Conservation (phyloP, 2,797 vertebrate genomes). For the Siniperca scherzeri region DNA sequence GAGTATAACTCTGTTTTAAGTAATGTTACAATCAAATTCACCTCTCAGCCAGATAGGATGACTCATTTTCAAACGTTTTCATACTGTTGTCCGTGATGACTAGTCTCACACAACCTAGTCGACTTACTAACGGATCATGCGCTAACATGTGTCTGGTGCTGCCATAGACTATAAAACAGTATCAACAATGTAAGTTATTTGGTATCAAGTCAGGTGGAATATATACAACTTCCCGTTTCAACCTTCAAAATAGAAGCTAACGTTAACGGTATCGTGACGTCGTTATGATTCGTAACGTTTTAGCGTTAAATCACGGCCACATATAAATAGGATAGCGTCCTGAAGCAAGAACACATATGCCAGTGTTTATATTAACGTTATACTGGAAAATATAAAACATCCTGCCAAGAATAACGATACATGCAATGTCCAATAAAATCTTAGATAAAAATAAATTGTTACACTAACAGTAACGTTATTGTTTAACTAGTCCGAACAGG, state of each 20-base stretch:
- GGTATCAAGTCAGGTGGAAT: not conserved
- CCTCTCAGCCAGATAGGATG: not conserved
- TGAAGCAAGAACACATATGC: no score
- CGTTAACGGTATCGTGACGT: not conserved
- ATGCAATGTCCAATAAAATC: not conserved
- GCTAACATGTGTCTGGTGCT: not conserved
- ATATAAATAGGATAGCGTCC: no score
- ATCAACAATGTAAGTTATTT: not conserved
- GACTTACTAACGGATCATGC: not conserved
- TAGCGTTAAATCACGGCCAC: not conserved
- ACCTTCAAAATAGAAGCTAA: constrained; percentile 8
- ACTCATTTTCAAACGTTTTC: not conserved
- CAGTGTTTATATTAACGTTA: not conserved
- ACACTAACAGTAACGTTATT: not conserved
- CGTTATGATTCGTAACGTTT: not conserved
- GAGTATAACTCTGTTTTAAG: not conserved
- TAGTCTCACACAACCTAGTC: not conserved
- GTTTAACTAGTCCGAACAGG: not conserved
- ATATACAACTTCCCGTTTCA: not conserved
- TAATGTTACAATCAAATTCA: not conserved
- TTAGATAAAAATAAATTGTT: not conserved
- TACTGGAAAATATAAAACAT: not conserved
- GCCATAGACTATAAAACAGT: not conserved
- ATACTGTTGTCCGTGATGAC: not conserved
- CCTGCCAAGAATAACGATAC: not conserved